phyloP scores from a whole-genome alignment of 92 coral and sea anemone species.

The Zoanthus gigantus region DNA sequence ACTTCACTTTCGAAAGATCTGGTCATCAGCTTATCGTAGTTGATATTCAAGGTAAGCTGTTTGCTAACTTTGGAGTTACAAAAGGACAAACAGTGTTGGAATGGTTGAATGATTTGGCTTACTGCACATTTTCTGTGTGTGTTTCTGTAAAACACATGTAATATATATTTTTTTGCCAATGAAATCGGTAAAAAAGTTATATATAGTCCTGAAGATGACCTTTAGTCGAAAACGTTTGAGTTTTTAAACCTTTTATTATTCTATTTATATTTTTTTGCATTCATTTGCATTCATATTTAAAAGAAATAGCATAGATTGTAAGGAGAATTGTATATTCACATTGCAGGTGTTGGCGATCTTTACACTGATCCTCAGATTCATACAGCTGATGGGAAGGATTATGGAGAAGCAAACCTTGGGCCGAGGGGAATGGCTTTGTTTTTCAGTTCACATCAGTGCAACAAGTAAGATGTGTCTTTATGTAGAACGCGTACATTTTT shows the following conservation, averaged over 20 bases:
- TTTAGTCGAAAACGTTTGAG: too few species aligned
- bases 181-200: too few species aligned
- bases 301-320: neutral
- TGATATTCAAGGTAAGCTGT: conserved; percentile 90
- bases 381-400: conserved; percentile 83
- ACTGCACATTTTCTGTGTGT: too few species aligned
- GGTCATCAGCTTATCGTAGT: conserved; percentile 95
- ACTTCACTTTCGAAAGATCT: conserved; percentile 96
- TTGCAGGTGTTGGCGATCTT: conserved; percentile 94
- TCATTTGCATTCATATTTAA: neutral
- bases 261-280: too few species aligned
- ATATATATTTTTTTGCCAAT: too few species aligned
- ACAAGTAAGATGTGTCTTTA: conserved; percentile 68
- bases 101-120: too few species aligned
- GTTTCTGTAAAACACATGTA: too few species aligned
- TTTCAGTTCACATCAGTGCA: conserved; percentile 95
- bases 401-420: conserved; percentile 98
- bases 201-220: too few species aligned
- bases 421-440: conserved; percentile 95
- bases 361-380: conserved; percentile 99
- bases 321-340: neutral
- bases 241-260: too few species aligned
- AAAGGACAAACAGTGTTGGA: neutral
- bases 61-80: neutral
- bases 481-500: too few species aligned